Percentiles rank a stretch among this genome's conserved stretches.
Conservation (phyloP, 2,113 vertebrate species). For the Speoplatyrhinus poulsoni region DNA sequence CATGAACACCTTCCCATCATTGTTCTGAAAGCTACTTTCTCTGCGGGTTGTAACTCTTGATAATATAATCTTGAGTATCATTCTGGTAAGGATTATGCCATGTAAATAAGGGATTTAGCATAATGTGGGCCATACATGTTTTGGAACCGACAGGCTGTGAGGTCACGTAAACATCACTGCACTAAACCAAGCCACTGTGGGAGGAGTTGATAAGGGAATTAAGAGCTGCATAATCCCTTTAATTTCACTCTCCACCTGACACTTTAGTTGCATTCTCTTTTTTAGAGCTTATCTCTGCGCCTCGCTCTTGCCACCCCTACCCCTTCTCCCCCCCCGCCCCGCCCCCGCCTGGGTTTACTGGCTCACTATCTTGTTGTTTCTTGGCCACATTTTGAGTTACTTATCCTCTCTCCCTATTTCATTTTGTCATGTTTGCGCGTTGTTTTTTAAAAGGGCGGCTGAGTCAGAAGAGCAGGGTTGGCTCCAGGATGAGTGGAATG, state of each 20-base stretch:
- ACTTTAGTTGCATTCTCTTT: slow-evolving; percentile 14
- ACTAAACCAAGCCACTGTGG: slow-evolving; percentile 62
- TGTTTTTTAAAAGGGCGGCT: no score
- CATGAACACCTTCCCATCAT: no score
- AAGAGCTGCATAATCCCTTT: slow-evolving; percentile 69
- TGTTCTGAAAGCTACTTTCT: no score
- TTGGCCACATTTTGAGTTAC: neutral
- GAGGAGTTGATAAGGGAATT: slow-evolving; percentile 73
- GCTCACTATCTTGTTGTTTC: neutral
- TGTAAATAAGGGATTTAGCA: slow-evolving; percentile 66
- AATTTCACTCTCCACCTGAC: slow-evolving; percentile 56
- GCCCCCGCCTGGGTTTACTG: slow-evolving; percentile 7
- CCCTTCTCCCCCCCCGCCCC: no score
- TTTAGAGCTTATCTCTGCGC: slow-evolving; percentile 31
- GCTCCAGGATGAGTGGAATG: no score
- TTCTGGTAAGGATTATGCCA: slow-evolving; percentile 56
- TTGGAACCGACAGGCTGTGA: slow-evolving; percentile 53
- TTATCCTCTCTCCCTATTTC: no score
- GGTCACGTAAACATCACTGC: slow-evolving; percentile 67
- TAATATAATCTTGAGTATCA: slow-evolving; percentile 22
- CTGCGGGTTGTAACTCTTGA: no score
- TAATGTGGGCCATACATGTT: slow-evolving; percentile 66
- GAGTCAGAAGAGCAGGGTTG: no score
- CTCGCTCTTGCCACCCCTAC: slow-evolving; percentile 15
- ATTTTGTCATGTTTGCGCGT: no score